Base-by-base conservation (phyloP, 2,113 vertebrate genomes). In the Dendropsophus ebraccatus region DNA sequence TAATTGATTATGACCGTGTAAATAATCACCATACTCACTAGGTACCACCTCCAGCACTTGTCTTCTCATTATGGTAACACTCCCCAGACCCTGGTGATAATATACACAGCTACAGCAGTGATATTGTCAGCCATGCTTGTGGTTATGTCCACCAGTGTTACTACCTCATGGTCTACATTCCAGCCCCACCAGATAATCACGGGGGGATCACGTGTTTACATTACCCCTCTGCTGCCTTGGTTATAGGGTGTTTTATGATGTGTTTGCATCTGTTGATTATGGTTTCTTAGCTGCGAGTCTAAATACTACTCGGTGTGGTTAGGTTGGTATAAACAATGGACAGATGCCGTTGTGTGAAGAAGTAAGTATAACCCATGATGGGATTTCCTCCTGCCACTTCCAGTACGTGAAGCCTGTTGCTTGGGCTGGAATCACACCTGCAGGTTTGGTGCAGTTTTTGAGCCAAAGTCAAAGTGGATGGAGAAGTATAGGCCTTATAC, bases 211-310 rank as follows among this genome's bases (percentile, higher is more conserved):
- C 45, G 30, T 60, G 52, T 77, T 77, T 85, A 78, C 56, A 52
- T 85, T 67, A 58, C 28, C 21, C 10, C 37, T 77, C 41, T 32
- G 73, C 49, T 35, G 19, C 62, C 6, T 30, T 35, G 62, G 37
- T 16, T 19, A 74, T 37, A 47, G 30, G 21, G 10, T 50, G 25
- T 17, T 75, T 76, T 62, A 60, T 47, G 41, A 58, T 19, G 32
- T 82, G 81, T 70, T 82, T 70, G 49, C 25, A 23, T 37, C 47
- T 70, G 67, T 70, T 37, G 32, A 10, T 70, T 37, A 11, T 70
- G 67, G 67, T 70, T 70, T 41, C 67, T 70, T 70, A 70, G 67
- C 19, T 70, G 35, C 67, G 4, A 23, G 32, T 69, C 30, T 37
- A 19, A 69, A 69, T 69, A 37, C 14, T 4, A 35, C 56, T 2